These are phyloP conservation scores for Orthosia cruda DNA, from an alignment of 2,888 invertebrate genomes.

Conservation along the genomic window DNA sequence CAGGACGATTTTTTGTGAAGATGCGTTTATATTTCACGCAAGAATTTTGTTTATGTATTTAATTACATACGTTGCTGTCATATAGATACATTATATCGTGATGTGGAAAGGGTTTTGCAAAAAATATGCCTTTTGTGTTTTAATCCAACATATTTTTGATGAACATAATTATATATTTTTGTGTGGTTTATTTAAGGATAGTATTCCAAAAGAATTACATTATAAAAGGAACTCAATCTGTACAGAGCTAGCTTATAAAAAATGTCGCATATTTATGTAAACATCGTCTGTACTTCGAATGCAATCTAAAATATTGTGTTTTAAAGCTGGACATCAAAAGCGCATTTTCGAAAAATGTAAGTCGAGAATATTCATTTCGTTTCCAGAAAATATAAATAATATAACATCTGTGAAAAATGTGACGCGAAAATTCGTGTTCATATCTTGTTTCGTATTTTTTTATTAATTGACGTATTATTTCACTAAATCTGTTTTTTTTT, in stretches of 20 bases:
- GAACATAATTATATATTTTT: neutral
- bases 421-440: neutral
- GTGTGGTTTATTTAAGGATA: neutral
- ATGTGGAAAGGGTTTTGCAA: conserved; percentile 2
- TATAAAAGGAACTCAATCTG: conserved; percentile 14
- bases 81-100: conserved; percentile 19
- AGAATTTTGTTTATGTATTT: conserved; percentile 27
- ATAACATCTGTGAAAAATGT: conserved; percentile 1
- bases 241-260: conserved; percentile 23
- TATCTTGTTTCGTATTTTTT: conserved; percentile 11
- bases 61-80: conserved; percentile 24
- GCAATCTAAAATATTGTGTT: conserved; percentile 50
- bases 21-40: conserved; percentile 39
- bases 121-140: neutral
- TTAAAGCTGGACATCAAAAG: conserved; percentile 28
- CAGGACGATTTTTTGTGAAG: conserved; percentile 30
- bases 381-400: conserved; percentile 6
- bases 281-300: conserved; percentile 31
- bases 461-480: neutral
- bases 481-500: neutral
- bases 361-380: conserved; percentile 8
- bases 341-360: conserved; percentile 3
- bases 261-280: conserved; percentile 32
- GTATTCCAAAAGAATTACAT: conserved; percentile 32
- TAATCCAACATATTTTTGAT: neutral